Conservation (phyloP, 2,888 invertebrate species). For the Amphipyra berbera region DNA sequence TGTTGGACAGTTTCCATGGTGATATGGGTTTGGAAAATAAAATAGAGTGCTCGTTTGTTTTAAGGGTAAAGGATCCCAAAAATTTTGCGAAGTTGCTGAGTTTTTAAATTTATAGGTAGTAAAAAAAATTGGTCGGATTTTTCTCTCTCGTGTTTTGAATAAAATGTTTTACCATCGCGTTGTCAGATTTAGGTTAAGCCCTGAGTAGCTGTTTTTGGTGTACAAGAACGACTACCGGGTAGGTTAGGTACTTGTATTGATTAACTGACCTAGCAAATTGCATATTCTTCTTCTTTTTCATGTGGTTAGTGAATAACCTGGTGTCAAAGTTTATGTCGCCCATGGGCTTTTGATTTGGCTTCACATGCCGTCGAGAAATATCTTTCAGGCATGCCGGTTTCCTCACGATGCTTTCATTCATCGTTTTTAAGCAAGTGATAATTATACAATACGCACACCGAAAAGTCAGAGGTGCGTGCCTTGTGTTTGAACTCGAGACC, state of each 20-base stretch:
- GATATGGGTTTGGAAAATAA: slow-evolving; percentile 39
- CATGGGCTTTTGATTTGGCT: no score
- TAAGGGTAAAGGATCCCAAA: slow-evolving; percentile 8
- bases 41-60: slow-evolving; percentile 33
- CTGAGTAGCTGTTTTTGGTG: background rate
- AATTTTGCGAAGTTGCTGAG: slow-evolving; percentile 17
- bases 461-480: no score
- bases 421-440: no score
- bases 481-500: no score
- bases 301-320: no score
- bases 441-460: no score
- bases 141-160: background rate
- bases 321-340: no score
- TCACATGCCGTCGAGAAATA: no score
- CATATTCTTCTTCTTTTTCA: no score
- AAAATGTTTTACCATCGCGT: background rate
- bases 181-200: background rate
- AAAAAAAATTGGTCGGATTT: slow-evolving; percentile 10
- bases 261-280: no score
- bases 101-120: slow-evolving; percentile 31
- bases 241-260: background rate
- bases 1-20: slow-evolving; percentile 46
- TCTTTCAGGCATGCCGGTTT: no score
- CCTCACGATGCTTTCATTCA: no score
- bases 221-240: background rate